Conservation (phyloP, 2,113 vertebrate genomes). For the Oreochromis niloticus region DNA sequence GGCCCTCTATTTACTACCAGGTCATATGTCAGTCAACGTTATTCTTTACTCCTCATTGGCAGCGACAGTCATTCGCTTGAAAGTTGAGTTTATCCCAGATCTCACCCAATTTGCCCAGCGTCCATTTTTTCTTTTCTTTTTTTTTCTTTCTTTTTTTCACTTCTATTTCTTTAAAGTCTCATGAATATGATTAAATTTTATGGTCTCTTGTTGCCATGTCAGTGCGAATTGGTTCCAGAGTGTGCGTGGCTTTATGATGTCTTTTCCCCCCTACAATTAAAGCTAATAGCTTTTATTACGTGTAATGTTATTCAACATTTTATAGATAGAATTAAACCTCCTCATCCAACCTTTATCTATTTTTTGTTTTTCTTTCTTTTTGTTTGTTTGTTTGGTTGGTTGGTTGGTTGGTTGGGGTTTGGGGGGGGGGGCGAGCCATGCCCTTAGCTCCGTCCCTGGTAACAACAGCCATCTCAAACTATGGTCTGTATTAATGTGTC, state of each 20-base stretch:
- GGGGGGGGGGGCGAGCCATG: rapidly evolving
- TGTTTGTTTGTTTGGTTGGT: rapidly evolving
- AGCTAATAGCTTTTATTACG: not conserved
- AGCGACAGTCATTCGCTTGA: not conserved
- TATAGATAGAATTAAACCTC: not conserved
- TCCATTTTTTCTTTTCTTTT: not conserved
- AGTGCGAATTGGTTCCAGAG: not conserved
- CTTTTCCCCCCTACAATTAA: not conserved
- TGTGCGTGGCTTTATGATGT: too few relatives aligned
- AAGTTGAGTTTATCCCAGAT: not conserved
- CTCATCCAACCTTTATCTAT: not conserved
- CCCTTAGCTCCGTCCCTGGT: not conserved
- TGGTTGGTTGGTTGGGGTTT: too few relatives aligned
- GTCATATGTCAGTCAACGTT: not conserved
- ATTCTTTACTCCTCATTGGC: not conserved
- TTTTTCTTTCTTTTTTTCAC: too few relatives aligned
- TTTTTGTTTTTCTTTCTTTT: not conserved
- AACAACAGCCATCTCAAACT: not conserved
- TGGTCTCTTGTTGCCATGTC: not conserved
- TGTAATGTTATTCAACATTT: not conserved
- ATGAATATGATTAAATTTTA: not conserved
- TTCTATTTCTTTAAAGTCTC: not conserved
- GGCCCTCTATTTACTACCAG: not conserved
- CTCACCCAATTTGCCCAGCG: not conserved
- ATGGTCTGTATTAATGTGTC: not conserved